Conservation (phyloP, 2,888 invertebrate species). For the Spatulosminthurus flaviceps region DNA sequence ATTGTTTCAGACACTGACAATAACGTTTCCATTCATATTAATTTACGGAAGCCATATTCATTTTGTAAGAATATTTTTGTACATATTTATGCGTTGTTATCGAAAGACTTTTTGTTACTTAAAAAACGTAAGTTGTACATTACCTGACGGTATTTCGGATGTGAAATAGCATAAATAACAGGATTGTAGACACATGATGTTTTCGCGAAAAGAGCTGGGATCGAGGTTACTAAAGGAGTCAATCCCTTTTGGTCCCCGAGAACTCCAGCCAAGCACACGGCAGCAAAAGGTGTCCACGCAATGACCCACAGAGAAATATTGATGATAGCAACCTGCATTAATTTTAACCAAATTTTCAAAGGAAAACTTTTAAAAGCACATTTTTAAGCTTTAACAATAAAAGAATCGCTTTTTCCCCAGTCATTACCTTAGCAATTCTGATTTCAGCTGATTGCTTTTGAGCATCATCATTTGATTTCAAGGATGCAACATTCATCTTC, state of each 20-base stretch:
- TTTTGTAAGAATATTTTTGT: no score
- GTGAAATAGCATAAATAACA: slow-evolving; percentile 89
- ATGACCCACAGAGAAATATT: slow-evolving; percentile 90
- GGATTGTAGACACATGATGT: slow-evolving; percentile 91
- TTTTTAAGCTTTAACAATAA: no score
- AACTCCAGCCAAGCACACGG: slow-evolving; percentile 79
- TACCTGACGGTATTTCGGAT: slow-evolving; percentile 76
- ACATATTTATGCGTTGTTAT: slow-evolving; percentile 18
- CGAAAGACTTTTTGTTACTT: not conserved
- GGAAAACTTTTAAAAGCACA: no score
- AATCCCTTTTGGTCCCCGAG: slow-evolving; percentile 79
- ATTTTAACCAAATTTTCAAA: no score
- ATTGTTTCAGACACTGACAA: slow-evolving; percentile 74
- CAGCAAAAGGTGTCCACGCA: slow-evolving; percentile 90
- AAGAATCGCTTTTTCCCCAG: not conserved
- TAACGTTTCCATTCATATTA: no score
- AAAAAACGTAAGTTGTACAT: not conserved
- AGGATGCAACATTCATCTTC: slow-evolving; percentile 91
- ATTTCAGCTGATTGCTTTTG: slow-evolving; percentile 83
- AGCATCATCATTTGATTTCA: slow-evolving; percentile 78
- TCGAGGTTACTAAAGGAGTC: slow-evolving; percentile 83
- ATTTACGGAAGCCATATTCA: no score
- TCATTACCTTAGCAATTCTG: slow-evolving; percentile 79
- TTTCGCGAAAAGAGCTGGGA: slow-evolving; percentile 92
- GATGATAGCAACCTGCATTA: slow-evolving; percentile 79